Base-by-base conservation (phyloP, 2,113 vertebrate genomes). In the Hystrix brachyura region DNA sequence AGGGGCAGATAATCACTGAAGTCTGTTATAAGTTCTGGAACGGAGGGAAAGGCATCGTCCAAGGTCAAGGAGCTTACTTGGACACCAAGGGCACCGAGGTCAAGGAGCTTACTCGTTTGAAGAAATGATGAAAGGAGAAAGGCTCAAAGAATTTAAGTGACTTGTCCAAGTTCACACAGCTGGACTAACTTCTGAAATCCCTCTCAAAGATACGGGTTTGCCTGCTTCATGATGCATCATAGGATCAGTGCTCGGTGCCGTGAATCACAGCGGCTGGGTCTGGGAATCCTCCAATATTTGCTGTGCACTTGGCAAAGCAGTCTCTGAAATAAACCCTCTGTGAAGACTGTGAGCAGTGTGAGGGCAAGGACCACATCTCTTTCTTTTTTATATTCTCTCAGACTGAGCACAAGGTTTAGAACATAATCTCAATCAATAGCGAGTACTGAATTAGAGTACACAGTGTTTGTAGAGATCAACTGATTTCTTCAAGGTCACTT, bases 221-320 rank as follows among this genome's bases (percentile, higher is more conserved):
- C 1, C 60, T 46, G 57, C 74, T 13, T 57, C 32, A 2, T 3
- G 0, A 9, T 1, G 7, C 19, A 38, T 23, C 2, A 13, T 0
- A 25, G 43, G 27, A 2, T 12, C 18, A 27, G 27, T 3, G 5
- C 32, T 46, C 38, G 32, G 43, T 2, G 6, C n/a, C 9, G 5
- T 1, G 5, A 29, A 60, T 6, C 2, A 3, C 51, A 25, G 3
- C 23, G 46, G 13, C 76, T 10, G 43, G 57, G 4, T 7, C 14
- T 11, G 25, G 32, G 57, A 43, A 5, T 2, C 25, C 53, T 25
- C 92, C 25, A 14, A 48, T 21, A 59, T 17, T 25, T 13, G 1
- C 32, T 32, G 15, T 64, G 32, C 27, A 18, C 6, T 55, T 74
- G 32, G 32, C 55, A 46, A 19, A 34, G 5, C 2, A 1, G 15